Evolutionary conservation across 2,888 invertebrate species (phyloP).

Genomic region (Cephus nigrinus): DNA sequence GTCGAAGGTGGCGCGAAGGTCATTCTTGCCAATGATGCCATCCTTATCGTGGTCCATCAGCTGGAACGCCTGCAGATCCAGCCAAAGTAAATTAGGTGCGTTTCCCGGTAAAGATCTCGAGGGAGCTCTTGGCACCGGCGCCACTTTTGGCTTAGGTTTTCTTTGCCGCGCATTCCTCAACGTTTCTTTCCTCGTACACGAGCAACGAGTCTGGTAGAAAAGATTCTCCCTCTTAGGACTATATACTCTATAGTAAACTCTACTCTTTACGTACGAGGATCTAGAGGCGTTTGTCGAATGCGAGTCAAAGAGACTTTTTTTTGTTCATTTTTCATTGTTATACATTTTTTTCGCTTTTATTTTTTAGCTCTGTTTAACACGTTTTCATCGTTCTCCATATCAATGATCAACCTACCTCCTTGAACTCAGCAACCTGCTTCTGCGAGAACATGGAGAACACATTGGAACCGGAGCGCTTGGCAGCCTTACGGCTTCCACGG

Average conservation of each 20-base stretch:
- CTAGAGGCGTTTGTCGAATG: not conserved
- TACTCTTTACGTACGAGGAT: conserved; percentile 9
- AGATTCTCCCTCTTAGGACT: not conserved
- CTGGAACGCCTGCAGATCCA: conserved; percentile 81
- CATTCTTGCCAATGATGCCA: conserved; percentile 88
- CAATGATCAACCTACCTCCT: conserved; percentile 75
- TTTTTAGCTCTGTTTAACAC: not conserved
- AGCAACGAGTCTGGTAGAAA: conserved; percentile 11
- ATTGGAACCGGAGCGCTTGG: conserved; percentile 92
- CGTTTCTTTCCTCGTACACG: conserved; percentile 12
- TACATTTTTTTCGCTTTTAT: not conserved
- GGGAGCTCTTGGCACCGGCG: conserved; percentile 3
- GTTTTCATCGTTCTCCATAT: not conserved
- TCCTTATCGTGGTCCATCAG: conserved; percentile 97
- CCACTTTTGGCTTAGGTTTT: conserved; percentile 4
- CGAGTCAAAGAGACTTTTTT: not conserved
- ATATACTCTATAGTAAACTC: not conserved
- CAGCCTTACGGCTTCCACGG: conserved; percentile 82
- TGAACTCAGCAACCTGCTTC: conserved; percentile 96
- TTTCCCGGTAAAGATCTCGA: conserved; percentile 5
- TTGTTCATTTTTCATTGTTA: not conserved
- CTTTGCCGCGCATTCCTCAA: not conserved
- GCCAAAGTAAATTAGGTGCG: conserved; percentile 15
- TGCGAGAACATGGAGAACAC: conserved; percentile 98
- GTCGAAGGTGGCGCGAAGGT: conserved; percentile 92